Evolutionary conservation across 2,888 invertebrate genomes (phyloP), one percentile per base, ranked within the genome.

Genomic region (Blera fallax): DNA sequence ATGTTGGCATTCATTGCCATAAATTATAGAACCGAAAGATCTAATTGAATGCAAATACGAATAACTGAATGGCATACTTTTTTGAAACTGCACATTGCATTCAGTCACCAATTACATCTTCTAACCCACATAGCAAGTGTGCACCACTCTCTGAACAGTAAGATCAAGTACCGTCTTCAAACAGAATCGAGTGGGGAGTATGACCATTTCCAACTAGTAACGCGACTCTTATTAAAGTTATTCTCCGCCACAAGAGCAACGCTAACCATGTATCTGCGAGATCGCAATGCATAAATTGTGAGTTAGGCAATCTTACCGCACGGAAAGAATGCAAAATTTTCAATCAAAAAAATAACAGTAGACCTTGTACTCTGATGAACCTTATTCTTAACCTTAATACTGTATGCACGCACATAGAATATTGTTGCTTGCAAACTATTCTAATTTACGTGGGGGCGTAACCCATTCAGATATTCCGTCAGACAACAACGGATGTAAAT

Each of bases 351-450:
- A 29, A 16, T 80, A 67, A 74, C 80, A 74, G 67, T 67, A 80
- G 67, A 67, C 80, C 80, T 80, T 74, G 80, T 74, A 80, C 60
- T 80, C 60, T 10, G 67, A 18, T 80, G 80, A 80, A 80, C 80
- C 67, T 74, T 67, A 74, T 73, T 67, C 60, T 37, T 80, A 80
- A 74, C 74, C 80, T 80, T 74, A 80, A 72, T 80, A 67, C 50
- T 50, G 5, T 6, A 45, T 21, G 45, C 34, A 67, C 60, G 45
- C 65, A 67, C 32, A 7, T n/a, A 45, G 2, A 54, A n/a, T 21
- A 14, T 10, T 21, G 40, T 76, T 62, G 40, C 65, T 34, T 29
- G 37, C 18, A 43, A 80, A 58, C 48, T 43, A 82, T 70, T 70
- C 56, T 43, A 78, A 82, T 82, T 78, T 72, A 62, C 48, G 54